Percentiles rank a stretch among this genome's conserved stretches.
phyloP scores from a whole-genome alignment of 2,797 vertebrate species.

The Brachyalestes nurse region DNA sequence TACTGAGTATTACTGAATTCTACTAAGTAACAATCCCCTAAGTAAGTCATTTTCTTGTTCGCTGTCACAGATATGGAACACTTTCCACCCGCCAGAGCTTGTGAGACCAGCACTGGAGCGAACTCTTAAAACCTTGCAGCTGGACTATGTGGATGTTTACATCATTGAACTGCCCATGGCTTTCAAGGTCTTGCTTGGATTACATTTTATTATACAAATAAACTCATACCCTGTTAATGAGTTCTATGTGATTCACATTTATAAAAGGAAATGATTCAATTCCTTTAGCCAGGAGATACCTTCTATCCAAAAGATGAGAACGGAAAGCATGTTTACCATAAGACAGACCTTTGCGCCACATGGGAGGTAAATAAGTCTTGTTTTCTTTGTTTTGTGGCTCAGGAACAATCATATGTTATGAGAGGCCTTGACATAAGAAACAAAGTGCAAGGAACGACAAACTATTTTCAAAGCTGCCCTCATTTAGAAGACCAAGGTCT shows the following conservation, averaged over 20 bases:
- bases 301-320: conserved; percentile 85
- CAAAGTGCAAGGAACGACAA: not conserved
- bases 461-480: not conserved
- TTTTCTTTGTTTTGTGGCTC: not conserved
- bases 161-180: conserved; percentile 90
- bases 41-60: conserved; percentile 34
- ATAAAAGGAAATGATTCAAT: not conserved
- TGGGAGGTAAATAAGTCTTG: conserved; percentile 87
- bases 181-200: conserved; percentile 81
- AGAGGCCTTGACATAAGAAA: not conserved
- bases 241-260: not conserved
- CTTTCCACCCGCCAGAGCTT: conserved; percentile 83
- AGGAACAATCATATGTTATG: not conserved
- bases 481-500: not conserved
- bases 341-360: conserved; percentile 87
- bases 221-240: not conserved
- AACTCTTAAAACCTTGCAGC: conserved; percentile 81
- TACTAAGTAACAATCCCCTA: not conserved
- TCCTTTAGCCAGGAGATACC: conserved; percentile 83
- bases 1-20: not conserved
- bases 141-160: conserved; percentile 93
- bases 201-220: not conserved
- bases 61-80: conserved; percentile 86
- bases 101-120: conserved; percentile 86
- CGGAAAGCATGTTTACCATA: conserved; percentile 85